phyloP scores from a whole-genome alignment of 2,888 invertebrate species.

The Drosophila limbata region DNA sequence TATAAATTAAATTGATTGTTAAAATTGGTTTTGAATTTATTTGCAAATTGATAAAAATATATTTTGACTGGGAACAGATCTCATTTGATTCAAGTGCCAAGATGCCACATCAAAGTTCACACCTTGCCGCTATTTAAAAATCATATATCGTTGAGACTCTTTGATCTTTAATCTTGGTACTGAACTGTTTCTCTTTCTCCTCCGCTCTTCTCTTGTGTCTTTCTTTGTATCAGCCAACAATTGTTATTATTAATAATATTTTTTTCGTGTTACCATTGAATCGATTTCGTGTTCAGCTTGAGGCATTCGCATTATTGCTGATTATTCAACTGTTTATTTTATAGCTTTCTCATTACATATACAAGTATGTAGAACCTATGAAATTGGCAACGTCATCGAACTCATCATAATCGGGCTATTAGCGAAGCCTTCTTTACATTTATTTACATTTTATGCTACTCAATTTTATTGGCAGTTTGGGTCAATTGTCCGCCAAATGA shows the following conservation, averaged over 20 bases:
- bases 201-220: not conserved
- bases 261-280: constrained; percentile 41
- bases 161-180: constrained; percentile 59
- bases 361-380: constrained; percentile 24
- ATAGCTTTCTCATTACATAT: constrained; percentile 79
- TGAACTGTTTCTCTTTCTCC: constrained; percentile 36
- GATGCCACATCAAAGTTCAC: constrained; percentile 71
- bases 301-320: constrained; percentile 68
- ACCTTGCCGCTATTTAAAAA: constrained; percentile 51
- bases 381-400: constrained; percentile 75
- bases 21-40: constrained; percentile 16
- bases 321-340: constrained; percentile 80
- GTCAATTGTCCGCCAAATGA: constrained; percentile 74
- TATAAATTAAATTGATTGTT: not conserved
- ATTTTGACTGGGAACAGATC: constrained; percentile 14
- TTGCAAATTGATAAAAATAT: constrained; percentile 17
- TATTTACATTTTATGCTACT: constrained; percentile 78
- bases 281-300: constrained; percentile 64
- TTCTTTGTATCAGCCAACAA: constrained; percentile 17
- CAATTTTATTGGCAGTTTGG: constrained; percentile 77
- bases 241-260: constrained; percentile 25
- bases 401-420: constrained; percentile 76
- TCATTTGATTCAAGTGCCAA: constrained; percentile 40
- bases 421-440: constrained; percentile 58
- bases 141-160: constrained; percentile 37